Base-by-base conservation (phyloP, 1,140 invertebrate genomes). In the Diachasma alloeum region DNA sequence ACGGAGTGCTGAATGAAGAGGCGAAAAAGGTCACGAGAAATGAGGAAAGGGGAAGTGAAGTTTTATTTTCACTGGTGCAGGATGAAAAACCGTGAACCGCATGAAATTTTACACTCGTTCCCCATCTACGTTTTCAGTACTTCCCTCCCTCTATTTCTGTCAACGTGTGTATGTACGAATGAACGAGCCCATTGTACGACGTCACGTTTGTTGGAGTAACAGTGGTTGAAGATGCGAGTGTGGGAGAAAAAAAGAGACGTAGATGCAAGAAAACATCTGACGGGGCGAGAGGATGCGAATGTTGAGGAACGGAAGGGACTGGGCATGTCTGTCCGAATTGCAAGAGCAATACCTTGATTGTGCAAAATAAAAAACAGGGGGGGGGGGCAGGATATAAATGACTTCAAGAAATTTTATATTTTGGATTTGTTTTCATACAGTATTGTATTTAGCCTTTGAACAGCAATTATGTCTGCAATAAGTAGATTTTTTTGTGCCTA, bases 151-250 rank as follows among this genome's bases (percentile, higher is more conserved):
- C 36, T 15, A 36, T 76, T 76, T 71, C 72, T 59, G 31, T 46
- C 11, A 17, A 37, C 66, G 31, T 9, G 17, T 39, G 39, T 68
- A 68, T 10, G 13, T 15, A 71, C 67, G 53, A 67, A 75, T 46
- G 56, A 78, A 78, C 69, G 68, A 72, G 56, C 19, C 73, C 42
- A 74, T 72, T 78, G 77, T 71, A 75, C 31, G 15, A 59, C 59
- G 19, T 46, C 31, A 39, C 31, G 9, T 68, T 37, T 68, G 31
- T 39, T 19, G 66, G 36, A 1, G 13, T 17, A 68, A 68, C 31
- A 39, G 66, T 37, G 36, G 36, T 36, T 6, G n/a, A 68, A 68
- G 36, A 66, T 10, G 13, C 4, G n/a, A 11, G 36, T 17, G 15
- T 17, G 36, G 0, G 8, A 15, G 31, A 39, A 68, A 68, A n/a